Conservation (phyloP, 1,140 invertebrate species). For the Sinella curviseta region DNA sequence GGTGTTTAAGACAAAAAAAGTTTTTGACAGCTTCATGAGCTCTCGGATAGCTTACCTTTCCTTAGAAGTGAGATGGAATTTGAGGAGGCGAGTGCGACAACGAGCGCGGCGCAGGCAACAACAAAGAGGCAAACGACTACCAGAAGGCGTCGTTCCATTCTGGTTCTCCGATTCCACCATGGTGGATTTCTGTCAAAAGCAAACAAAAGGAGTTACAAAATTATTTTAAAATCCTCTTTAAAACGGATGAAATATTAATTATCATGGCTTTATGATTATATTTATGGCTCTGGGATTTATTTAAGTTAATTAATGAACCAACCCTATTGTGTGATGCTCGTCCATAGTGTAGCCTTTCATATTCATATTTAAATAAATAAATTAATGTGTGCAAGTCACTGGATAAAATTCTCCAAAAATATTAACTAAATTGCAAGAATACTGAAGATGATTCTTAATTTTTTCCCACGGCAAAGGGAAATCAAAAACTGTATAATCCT, state of each 20-base stretch:
- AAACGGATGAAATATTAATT: not conserved
- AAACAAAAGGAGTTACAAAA: too few relatives aligned
- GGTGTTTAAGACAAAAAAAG: not conserved
- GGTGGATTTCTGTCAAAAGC: constrained; percentile 70
- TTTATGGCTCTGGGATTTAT: too few relatives aligned
- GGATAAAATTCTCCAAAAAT: too few relatives aligned
- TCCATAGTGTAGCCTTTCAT: not conserved
- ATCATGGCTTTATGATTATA: not conserved
- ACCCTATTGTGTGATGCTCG: not conserved
- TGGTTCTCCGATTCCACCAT: constrained; percentile 80
- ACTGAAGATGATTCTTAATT: not conserved
- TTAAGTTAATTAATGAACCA: too few relatives aligned
- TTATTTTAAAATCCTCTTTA: not conserved
- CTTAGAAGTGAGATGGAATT: constrained; percentile 9
- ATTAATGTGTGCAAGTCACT: not conserved
- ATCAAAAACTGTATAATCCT: not conserved
- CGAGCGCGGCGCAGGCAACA: constrained; percentile 66
- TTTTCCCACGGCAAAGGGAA: not conserved
- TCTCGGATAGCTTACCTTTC: not conserved
- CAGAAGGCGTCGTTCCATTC: constrained; percentile 73
- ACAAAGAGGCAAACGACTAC: constrained; percentile 65
- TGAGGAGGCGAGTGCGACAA: constrained; percentile 64
- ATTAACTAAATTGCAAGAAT: too few relatives aligned
- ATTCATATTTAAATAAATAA: not conserved
- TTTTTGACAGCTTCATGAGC: not conserved